Base-by-base conservation (phyloP, 2,888 invertebrate species). In the Hydraecia micacea region DNA sequence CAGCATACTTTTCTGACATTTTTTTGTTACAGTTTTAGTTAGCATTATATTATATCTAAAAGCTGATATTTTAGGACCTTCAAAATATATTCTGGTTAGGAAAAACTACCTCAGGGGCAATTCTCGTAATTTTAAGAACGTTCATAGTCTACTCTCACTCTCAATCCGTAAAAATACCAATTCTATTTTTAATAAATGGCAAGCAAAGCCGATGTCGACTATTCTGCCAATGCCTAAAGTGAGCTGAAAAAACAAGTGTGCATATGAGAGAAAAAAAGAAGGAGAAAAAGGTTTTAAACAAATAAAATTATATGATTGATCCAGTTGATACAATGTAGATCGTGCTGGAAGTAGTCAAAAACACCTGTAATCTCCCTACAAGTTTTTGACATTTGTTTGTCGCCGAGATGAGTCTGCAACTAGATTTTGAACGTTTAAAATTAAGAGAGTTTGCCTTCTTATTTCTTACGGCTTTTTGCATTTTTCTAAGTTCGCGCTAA, bases 1-100 rank as follows among this genome's bases (percentile, higher is more conserved):
- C 78, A 39, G 66, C 83, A 83, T 73, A 69, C 21, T 73, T 74
- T 76, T 49, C 11, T 15, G 58, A 8, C 9, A 25, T 46, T 73
- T 79, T 42, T 21, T 67, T 67, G 13, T 25, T 46, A 2, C 15
- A 52, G 9, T 62, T 67, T 28, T 25, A 67, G 36, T 42, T 60
- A 52, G 9, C 7, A 36, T 52, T 82, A 42, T 42, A 42, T 11
- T 0, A 60, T 32, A n/a, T 25, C 32, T 0, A 2, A 18, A 11
- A 52, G 52, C 15, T 32, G 18, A 60, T 28, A 11, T 83, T 32
- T 67, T 21, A 62, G 55, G 32, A n/a, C 0, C n/a, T 36, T 62
- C 18, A 32, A 42, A 52, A 42, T 5, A 39, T 62, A 46, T 58
- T 39, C 1, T 15, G 2, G 1, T 42, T 21, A 67, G 15, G 15